Evolutionary conservation across 2,888 invertebrate genomes (phyloP), one percentile per base, ranked within the genome.

Genomic region (Oscheius sp.): DNA sequence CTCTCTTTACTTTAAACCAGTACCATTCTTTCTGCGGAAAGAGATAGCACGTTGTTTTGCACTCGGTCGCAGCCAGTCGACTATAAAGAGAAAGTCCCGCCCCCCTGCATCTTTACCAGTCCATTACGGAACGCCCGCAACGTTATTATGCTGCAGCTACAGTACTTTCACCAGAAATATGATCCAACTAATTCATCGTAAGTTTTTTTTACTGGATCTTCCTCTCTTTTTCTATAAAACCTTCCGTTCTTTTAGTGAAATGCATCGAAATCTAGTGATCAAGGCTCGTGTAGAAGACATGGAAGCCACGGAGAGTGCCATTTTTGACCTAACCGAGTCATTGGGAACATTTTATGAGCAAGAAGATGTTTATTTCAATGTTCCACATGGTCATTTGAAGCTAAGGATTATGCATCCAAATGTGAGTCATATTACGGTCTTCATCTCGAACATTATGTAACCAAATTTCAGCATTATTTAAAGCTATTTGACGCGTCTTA

Each of bases 361-460:
- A 45, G 66, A 70, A 51, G 70, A 70, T 38, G 70, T 70, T 36
- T 70, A 70, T 36, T 70, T 70, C 61, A 66, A 70, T n/a, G 61
- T 64, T 6, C 70, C 66, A 9, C 50, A 61, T 3, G 70, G 70
- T 5, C 44, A 70, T 22, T 33, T 70, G 2, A 70, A 70, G 22
- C 70, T 70, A 6, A 36, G 70, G 14, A 67, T 70, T 32, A 70
- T 70, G 70, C 66, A 70, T 51, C 70, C 70, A 5, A 70, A 70
- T 28, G 70, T 70, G 28, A 33, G 70, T 50, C 24, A 47, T 28
- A 14, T 24, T n/a, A 30, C 22, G 20, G 4, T 41, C n/a, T 12
- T 41, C 20, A 12, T 20, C 3, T 14, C 41, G 12, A 41, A 20
- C 41, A 17, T 41, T 41, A 41, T 41, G n/a, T 14, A 6, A 12